Conservation (phyloP, 2,113 vertebrate genomes). For the Lichenostomus cassidix region DNA sequence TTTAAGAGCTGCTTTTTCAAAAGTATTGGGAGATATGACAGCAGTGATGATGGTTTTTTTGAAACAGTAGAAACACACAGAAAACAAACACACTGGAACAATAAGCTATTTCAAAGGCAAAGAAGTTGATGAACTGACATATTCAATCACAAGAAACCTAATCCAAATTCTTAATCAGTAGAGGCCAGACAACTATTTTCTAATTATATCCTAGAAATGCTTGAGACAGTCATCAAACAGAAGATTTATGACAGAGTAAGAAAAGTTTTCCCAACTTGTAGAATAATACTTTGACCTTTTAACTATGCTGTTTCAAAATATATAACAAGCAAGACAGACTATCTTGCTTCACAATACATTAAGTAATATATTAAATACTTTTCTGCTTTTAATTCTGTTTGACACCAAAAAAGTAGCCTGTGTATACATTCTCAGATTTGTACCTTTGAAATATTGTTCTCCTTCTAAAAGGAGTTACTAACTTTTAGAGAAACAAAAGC, state of each 20-base stretch:
- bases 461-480: not conserved
- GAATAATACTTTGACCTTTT: not conserved
- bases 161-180: not conserved
- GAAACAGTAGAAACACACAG: not conserved
- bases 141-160: not conserved
- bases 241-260: not conserved
- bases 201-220: not conserved
- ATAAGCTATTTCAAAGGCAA: not conserved
- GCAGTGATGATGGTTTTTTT: accelerated
- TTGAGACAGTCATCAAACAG: not conserved
- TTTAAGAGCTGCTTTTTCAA: not conserved
- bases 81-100: not conserved
- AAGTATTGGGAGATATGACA: not conserved
- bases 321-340: not conserved
- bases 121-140: not conserved
- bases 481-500: not conserved
- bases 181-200: not conserved
- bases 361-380: not conserved
- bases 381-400: not conserved
- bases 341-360: not conserved
- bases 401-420: not conserved
- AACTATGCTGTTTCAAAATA: not conserved
- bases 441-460: not conserved
- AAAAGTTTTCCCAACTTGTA: not conserved
- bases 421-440: not conserved